A percentile compares a stretch with the other conserved stretches of the same genome.
Conservation (phyloP, 2,113 vertebrate genomes). For the Hyperopisus bebe region DNA sequence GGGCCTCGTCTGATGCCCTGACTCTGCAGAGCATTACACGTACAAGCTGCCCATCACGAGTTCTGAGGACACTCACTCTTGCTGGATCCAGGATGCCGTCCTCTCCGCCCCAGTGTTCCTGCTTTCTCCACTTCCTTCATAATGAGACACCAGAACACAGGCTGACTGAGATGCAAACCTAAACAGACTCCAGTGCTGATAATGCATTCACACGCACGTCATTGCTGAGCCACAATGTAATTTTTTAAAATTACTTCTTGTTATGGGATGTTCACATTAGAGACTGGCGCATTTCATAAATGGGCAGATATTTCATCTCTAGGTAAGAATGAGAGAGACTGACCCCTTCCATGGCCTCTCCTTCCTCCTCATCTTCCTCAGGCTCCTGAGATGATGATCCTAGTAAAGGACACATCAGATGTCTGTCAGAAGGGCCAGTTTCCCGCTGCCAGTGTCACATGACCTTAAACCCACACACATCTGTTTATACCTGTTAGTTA, state of each 20-base stretch:
- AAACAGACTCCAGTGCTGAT: background rate
- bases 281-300: background rate
- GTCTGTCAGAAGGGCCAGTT: background rate
- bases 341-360: conserved; percentile 35
- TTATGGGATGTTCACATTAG: background rate
- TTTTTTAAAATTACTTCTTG: background rate
- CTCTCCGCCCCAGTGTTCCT: background rate
- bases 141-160: background rate
- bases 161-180: background rate
- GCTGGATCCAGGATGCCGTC: background rate
- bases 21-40: background rate
- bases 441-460: background rate
- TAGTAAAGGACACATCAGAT: background rate
- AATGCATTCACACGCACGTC: background rate
- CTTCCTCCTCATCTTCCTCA: conserved; percentile 25
- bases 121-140: background rate
- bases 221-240: background rate
- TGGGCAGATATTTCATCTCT: background rate
- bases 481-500: background rate
- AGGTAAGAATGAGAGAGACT: background rate
- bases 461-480: background rate
- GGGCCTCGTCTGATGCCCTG: background rate
- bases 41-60: background rate
- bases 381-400: conserved; percentile 30
- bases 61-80: background rate